Conservation (phyloP, 2,113 vertebrate species). For the Jacana jacana region DNA sequence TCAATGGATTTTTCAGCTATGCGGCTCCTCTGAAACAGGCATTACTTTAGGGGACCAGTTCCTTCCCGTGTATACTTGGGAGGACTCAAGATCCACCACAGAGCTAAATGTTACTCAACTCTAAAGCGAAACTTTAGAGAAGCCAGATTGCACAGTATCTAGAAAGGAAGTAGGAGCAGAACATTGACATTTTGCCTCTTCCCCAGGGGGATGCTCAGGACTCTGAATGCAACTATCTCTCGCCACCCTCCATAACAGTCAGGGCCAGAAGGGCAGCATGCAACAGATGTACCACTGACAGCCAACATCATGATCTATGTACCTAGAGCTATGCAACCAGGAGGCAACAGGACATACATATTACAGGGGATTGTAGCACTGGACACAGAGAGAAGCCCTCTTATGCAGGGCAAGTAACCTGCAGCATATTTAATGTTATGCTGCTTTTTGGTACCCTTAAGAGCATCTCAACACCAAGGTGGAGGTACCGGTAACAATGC, state of each 20-base stretch:
- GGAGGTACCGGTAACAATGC: fast-evolving
- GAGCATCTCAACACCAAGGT: background rate
- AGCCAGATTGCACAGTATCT: background rate
- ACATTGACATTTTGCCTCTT: background rate
- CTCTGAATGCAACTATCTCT: background rate
- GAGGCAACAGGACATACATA: background rate
- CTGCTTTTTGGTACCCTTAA: background rate
- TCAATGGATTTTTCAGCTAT: background rate
- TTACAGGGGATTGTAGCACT: fast-evolving
- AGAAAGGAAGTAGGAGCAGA: background rate
- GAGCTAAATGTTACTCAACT: background rate
- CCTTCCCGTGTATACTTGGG: background rate
- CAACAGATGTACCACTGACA: background rate
- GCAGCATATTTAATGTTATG: background rate
- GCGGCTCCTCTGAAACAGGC: background rate
- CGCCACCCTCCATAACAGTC: fast-evolving
- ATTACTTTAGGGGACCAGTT: background rate
- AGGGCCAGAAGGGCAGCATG: background rate
- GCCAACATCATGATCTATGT: fast-evolving
- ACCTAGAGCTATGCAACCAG: background rate
- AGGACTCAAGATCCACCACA: background rate
- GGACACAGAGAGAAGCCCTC: background rate
- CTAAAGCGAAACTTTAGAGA: background rate
- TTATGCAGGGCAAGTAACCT: fast-evolving
- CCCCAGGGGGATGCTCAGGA: no score